These are phyloP conservation scores for Oxytorus armatus DNA, from an alignment of 2,888 invertebrate genomes.

Conservation along the genomic window DNA sequence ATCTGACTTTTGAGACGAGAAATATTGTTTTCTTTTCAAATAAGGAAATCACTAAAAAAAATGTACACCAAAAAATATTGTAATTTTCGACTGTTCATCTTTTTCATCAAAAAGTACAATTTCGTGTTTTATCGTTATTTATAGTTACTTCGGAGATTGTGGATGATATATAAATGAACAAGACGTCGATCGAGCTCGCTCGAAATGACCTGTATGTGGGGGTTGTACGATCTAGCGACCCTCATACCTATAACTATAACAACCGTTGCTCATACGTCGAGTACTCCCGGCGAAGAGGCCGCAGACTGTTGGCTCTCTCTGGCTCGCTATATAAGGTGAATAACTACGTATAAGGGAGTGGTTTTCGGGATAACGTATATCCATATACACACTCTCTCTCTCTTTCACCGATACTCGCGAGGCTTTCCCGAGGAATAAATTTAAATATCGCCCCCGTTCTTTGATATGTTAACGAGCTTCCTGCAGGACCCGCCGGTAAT, in stretches of 20 bases:
- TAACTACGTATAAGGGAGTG: slow-evolving; percentile 53
- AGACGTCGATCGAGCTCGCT: too few species aligned
- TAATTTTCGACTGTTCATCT: too few species aligned
- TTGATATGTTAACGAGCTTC: slow-evolving; percentile 83
- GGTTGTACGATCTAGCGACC: not conserved
- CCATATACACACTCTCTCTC: too few species aligned
- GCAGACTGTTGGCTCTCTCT: slow-evolving; percentile 39
- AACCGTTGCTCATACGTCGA: slow-evolving; percentile 42
- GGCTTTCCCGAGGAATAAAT: slow-evolving; percentile 78
- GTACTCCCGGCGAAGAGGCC: slow-evolving; percentile 44
- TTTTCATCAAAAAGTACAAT: too few species aligned
- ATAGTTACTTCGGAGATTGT: too few species aligned
- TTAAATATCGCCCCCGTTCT: slow-evolving; percentile 80
- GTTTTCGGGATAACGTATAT: slow-evolving; percentile 30
- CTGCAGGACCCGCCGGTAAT: slow-evolving; percentile 67
- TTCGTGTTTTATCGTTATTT: too few species aligned
- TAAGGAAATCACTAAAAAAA: too few species aligned
- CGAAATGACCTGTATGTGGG: not conserved
- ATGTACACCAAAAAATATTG: too few species aligned
- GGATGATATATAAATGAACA: too few species aligned
- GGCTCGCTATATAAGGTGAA: slow-evolving; percentile 60
- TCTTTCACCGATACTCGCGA: slow-evolving; percentile 61
- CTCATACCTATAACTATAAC: not conserved
- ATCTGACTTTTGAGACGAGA: too few species aligned
- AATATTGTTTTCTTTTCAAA: too few species aligned